Percentiles rank a stretch among this genome's conserved stretches.
phyloP scores from a whole-genome alignment of 2,113 vertebrate species.

The Eidolon helvum region DNA sequence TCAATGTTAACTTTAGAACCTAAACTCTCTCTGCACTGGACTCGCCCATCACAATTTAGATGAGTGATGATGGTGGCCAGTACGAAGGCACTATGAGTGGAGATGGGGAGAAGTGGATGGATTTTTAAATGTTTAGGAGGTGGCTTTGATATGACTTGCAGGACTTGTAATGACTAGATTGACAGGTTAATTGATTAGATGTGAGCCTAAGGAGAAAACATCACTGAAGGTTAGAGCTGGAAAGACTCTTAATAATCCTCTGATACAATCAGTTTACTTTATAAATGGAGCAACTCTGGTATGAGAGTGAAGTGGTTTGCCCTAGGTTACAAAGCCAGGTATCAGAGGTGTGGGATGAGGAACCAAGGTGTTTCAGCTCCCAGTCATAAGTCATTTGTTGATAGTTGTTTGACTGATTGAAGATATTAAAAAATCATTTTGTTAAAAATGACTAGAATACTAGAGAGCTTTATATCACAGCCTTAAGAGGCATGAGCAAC shows the following conservation, averaged over 20 bases:
- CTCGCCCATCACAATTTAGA: background rate
- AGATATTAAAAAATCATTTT: slow-evolving; percentile 6
- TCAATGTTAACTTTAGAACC: background rate
- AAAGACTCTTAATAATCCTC: slow-evolving; percentile 26
- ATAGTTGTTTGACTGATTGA: background rate
- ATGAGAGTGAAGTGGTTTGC: background rate
- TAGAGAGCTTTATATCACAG: background rate
- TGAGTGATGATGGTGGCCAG: background rate
- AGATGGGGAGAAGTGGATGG: background rate
- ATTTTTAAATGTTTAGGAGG: background rate
- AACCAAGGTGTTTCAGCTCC: background rate
- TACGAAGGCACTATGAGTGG: background rate
- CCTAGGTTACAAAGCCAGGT: background rate
- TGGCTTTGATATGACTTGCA: slow-evolving; percentile 12
- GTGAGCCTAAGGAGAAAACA: background rate
- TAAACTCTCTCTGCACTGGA: background rate
- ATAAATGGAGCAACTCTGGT: background rate
- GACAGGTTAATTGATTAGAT: slow-evolving; percentile 22
- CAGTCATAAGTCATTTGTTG: background rate
- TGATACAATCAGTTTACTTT: background rate
- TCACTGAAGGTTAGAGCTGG: background rate
- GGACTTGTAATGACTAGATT: background rate
- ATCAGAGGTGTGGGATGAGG: background rate
- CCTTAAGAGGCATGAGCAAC: background rate
- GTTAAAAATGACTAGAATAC: background rate